Percentiles rank a stretch among this genome's conserved stretches.
phyloP scores from a whole-genome alignment of 2,113 vertebrate species.

The Aythya baeri region DNA sequence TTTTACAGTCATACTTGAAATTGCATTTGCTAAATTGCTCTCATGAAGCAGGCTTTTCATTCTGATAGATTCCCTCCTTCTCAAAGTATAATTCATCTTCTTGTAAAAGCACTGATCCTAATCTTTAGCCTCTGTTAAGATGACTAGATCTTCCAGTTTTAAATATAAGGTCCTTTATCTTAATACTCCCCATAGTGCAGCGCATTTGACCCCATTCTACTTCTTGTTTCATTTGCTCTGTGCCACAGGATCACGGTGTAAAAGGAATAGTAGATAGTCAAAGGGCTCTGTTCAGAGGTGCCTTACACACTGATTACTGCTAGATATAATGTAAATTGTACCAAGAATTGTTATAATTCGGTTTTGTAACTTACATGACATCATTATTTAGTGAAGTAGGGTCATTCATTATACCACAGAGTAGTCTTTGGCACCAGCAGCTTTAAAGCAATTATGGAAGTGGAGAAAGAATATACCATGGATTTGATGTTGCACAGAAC shows the following conservation, averaged over 20 bases:
- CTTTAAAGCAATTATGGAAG: neutral
- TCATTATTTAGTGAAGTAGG: conserved; percentile 20
- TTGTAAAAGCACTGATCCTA: conserved; percentile 22
- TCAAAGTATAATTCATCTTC: conserved; percentile 21
- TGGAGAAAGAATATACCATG: neutral
- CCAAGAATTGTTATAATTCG: conserved; percentile 30
- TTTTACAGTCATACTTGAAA: conserved; percentile 30
- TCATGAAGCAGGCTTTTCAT: neutral
- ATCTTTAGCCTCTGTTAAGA: conserved; percentile 24
- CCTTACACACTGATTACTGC: neutral
- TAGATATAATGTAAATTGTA: neutral
- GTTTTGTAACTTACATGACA: neutral
- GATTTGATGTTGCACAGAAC: neutral
- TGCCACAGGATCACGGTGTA: neutral
- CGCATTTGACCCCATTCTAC: conserved; percentile 20
- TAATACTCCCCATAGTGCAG: neutral
- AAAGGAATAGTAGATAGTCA: neutral
- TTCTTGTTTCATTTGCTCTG: conserved; percentile 22
- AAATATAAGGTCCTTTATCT: conserved; percentile 23
- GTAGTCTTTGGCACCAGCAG: neutral
- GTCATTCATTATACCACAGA: neutral
- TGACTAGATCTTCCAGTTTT: conserved; percentile 48
- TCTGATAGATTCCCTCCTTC: conserved; percentile 40
- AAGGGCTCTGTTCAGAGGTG: conserved; percentile 6
- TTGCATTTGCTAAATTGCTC: conserved; percentile 30